These are phyloP conservation scores for Dasysyrphus tricinctus DNA, from an alignment of 2,888 invertebrate genomes.

Conservation along the genomic window DNA sequence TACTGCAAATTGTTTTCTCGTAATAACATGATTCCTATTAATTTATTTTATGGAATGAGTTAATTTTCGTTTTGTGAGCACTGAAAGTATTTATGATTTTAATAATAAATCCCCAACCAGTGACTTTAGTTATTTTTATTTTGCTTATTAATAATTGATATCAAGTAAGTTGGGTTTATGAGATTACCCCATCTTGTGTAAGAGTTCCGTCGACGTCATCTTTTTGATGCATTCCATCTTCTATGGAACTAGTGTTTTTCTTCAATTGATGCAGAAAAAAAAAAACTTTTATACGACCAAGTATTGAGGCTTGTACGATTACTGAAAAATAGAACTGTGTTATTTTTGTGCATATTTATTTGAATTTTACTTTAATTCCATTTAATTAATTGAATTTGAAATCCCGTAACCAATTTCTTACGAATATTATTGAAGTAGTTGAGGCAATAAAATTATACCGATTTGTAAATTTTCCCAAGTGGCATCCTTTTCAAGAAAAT, in stretches of 20 bases:
- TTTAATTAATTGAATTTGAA: background rate
- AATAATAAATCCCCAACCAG: background rate
- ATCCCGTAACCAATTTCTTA: background rate
- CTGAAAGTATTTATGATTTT: background rate
- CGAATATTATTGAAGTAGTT: background rate
- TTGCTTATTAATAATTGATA: background rate
- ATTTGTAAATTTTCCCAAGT: background rate
- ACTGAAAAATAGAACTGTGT: background rate
- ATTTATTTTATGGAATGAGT: background rate
- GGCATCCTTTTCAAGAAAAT: background rate
- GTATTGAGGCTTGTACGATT: background rate
- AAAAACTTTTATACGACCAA: background rate
- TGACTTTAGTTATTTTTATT: background rate
- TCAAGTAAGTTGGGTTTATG: background rate
- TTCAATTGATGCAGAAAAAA: background rate
- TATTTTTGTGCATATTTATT: background rate
- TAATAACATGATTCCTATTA: too few relatives aligned
- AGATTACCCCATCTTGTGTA: constrained; percentile 18
- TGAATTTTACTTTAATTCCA: background rate
- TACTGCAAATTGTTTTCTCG: background rate
- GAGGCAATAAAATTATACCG: background rate
- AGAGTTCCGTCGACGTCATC: constrained; percentile 2
- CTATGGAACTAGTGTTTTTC: background rate
- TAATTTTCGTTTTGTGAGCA: background rate
- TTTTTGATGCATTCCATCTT: constrained; percentile 5